Percentiles rank a stretch among this genome's conserved stretches.
Conservation (phyloP, 2,888 invertebrate genomes). For the Dorcus parallelipipedus region DNA sequence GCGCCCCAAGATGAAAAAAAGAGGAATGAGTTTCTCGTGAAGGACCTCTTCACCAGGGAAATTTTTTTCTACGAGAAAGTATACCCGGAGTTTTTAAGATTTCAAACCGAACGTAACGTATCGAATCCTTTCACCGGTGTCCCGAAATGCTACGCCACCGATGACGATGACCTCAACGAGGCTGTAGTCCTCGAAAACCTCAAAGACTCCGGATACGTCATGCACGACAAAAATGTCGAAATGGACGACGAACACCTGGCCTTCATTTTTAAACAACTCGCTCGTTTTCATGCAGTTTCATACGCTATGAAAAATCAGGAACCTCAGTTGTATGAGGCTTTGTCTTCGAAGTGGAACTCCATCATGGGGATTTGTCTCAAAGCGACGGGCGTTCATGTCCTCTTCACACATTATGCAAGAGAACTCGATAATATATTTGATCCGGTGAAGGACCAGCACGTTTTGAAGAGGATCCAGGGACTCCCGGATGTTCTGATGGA, state of each 20-base stretch:
- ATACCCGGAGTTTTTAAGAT: slow-evolving; percentile 19
- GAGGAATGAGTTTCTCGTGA: slow-evolving; percentile 13
- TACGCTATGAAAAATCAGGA: slow-evolving; percentile 33
- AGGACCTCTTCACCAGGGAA: slow-evolving; percentile 22
- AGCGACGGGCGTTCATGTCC: not conserved
- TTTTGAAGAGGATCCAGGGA: not conserved
- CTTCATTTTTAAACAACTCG: slow-evolving; percentile 33
- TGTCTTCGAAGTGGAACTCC: slow-evolving; percentile 8
- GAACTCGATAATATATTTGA: not conserved
- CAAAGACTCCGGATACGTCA: slow-evolving; percentile 25
- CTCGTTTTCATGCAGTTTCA: slow-evolving; percentile 36
- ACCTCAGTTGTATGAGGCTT: slow-evolving; percentile 26
- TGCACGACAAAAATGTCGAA: slow-evolving; percentile 31
- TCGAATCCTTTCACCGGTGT: slow-evolving; percentile 17
- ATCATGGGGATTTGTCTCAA: not conserved
- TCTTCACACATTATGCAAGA: not conserved
- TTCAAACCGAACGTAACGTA: slow-evolving; percentile 19
- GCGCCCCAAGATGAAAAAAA: slow-evolving; percentile 13
- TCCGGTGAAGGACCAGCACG: not conserved
- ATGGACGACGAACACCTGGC: slow-evolving; percentile 34
- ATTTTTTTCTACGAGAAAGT: slow-evolving; percentile 22
- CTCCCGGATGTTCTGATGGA: not conserved
- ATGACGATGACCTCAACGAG: slow-evolving; percentile 19
- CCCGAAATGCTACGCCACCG: slow-evolving; percentile 20
- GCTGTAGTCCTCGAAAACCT: slow-evolving; percentile 33